phyloP scores from a whole-genome alignment of 2,113 vertebrate genomes.

The Periophthalmus modestus region DNA sequence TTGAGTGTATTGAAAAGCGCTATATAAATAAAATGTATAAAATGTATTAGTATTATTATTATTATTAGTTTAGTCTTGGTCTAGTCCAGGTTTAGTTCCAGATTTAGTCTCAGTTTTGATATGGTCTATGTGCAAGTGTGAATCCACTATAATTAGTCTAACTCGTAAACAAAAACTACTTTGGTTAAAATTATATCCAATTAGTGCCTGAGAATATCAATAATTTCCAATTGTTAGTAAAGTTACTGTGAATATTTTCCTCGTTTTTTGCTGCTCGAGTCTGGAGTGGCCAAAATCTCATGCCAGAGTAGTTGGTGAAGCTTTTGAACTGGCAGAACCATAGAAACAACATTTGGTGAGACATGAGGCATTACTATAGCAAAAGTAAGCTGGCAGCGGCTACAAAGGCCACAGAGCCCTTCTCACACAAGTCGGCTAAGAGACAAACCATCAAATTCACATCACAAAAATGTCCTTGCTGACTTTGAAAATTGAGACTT shows the following conservation, averaged over 20 bases:
- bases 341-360: not conserved
- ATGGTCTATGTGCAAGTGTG: too few relatives aligned
- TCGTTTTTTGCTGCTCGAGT: not conserved
- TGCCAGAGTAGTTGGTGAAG: not conserved
- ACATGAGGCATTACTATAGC: not conserved
- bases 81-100: too few relatives aligned
- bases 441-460: not conserved
- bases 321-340: not conserved
- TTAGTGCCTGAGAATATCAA: not conserved
- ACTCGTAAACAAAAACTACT: too few relatives aligned
- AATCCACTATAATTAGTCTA: too few relatives aligned
- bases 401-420: not conserved
- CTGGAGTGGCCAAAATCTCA: not conserved
- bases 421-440: not conserved
- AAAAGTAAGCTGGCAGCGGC: constrained; percentile 1
- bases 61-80: too few relatives aligned
- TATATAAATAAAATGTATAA: too few relatives aligned
- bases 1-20: too few relatives aligned
- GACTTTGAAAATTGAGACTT: not conserved
- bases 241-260: not conserved
- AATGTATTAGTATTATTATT: too few relatives aligned
- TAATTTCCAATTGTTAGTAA: not conserved
- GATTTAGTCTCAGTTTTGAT: too few relatives aligned
- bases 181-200: too few relatives aligned
- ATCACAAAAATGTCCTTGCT: not conserved